phyloP scores from a whole-genome alignment of 2,113 vertebrate genomes.

The Nipponia nippon region DNA sequence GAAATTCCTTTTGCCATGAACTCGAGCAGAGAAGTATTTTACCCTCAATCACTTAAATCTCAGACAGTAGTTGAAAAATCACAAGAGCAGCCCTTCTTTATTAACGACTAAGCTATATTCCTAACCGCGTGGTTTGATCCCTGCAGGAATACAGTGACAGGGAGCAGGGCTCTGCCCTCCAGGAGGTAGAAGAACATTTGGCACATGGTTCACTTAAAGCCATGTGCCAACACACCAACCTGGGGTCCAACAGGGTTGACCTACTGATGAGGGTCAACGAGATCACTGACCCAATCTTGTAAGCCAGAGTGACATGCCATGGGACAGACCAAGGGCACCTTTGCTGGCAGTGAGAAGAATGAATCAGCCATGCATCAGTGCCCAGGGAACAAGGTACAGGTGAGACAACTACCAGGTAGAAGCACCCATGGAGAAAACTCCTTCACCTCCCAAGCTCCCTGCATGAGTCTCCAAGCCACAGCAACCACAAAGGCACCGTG shows the following conservation, averaged over 20 bases:
- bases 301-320: neutral
- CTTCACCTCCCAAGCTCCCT: neutral
- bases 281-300: too few species aligned
- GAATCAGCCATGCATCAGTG: neutral
- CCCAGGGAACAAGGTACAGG: neutral
- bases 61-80: neutral
- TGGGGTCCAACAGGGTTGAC: neutral
- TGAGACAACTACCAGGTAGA: neutral
- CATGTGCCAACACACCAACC: neutral
- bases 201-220: neutral
- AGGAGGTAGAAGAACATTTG: neutral
- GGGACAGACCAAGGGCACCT: neutral
- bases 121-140: neutral
- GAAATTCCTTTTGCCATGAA: neutral
- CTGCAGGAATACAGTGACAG: neutral
- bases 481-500: neutral
- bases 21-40: neutral
- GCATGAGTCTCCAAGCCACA: accelerated
- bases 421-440: neutral
- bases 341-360: neutral
- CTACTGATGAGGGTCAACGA: neutral
- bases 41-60: neutral
- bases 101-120: neutral
- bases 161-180: neutral
- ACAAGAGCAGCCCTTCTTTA: neutral